Base-by-base conservation (phyloP, 2,113 vertebrate species). In the Brachypteracias leptosomus region DNA sequence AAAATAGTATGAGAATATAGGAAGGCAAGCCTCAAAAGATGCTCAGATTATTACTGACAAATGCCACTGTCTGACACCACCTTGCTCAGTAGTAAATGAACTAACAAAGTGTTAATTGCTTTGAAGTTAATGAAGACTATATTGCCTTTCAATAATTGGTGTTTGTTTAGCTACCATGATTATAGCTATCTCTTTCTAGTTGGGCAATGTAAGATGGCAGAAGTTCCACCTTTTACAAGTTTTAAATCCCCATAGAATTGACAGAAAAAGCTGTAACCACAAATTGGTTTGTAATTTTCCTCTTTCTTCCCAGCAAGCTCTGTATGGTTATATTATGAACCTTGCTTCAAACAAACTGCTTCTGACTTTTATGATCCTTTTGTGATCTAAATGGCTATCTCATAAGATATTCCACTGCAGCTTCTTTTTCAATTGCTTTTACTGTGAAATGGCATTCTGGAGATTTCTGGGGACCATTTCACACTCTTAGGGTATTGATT, bases 321-420 rank as follows among this genome's bases (percentile, higher is more conserved):
- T 96, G 88, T 95, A 97, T 96, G 95, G 97, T 98, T 98, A 97
- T 98, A 98, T 97, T 97, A 98, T 92, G 96, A 98, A 97, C 97
- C 96, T 95, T 97, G 96, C 96, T 97, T 98, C 97, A 98, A 96
- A 97, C 96, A 98, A 98, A 98, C 97, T 97, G 93, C 96, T 98
- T 98, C 97, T 98, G 97, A 98, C 97, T 98, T 98, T 98, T 98
- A 98, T 97, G 96, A 97, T 97, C 97, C 97, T 98, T 98, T 97
- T 98, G 97, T 97, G 97, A 98, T 98, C 97, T 98, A 98, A 98
- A 98, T 98, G 97, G 97, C 94, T 97, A 98, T 98, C 97, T 98
- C 97, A 97, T 98, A 98, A 98, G 96, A 98, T 98, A 98, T 98
- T 98, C 97, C 92, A 97, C 72, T 96, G 96, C 93, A 97, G 94